Evolutionary conservation across 2,888 invertebrate genomes (phyloP).

Genomic region (Aelia acuminata): DNA sequence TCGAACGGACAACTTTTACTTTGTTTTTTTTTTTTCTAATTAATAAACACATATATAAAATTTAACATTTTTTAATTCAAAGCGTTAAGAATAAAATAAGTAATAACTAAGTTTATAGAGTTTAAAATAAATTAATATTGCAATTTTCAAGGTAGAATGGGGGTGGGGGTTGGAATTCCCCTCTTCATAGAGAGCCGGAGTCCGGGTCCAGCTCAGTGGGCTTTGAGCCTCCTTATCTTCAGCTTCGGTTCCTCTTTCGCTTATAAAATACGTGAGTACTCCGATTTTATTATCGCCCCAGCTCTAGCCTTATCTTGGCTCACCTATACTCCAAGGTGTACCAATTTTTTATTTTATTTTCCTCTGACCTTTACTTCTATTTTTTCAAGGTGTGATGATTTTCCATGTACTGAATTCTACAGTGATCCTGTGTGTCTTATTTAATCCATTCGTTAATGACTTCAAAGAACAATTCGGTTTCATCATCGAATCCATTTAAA

Average conservation of each 20-base stretch:
- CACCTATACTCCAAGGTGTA: background rate
- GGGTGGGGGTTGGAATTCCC: background rate
- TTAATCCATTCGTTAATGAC: background rate
- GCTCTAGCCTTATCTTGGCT: background rate
- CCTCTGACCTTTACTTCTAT: background rate
- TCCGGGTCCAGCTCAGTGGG: conserved; percentile 19
- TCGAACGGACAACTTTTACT: too few species aligned
- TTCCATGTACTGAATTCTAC: background rate
- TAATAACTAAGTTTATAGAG: too few species aligned
- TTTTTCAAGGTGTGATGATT: background rate
- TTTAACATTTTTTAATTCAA: too few species aligned
- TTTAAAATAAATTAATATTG: background rate
- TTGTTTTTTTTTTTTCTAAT: too few species aligned
- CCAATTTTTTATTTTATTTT: background rate
- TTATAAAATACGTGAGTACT: conserved; percentile 11
- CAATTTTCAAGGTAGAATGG: background rate
- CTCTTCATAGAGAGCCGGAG: background rate
- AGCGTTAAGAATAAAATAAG: too few species aligned
- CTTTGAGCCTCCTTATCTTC: background rate
- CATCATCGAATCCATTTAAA: too few species aligned
- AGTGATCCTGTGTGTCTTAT: background rate
- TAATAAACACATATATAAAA: too few species aligned
- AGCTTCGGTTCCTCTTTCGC: background rate
- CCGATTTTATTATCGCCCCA: background rate
- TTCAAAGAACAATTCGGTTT: too few species aligned